Conservation (phyloP, 2,113 vertebrate species). For the Pionites leucogaster region DNA sequence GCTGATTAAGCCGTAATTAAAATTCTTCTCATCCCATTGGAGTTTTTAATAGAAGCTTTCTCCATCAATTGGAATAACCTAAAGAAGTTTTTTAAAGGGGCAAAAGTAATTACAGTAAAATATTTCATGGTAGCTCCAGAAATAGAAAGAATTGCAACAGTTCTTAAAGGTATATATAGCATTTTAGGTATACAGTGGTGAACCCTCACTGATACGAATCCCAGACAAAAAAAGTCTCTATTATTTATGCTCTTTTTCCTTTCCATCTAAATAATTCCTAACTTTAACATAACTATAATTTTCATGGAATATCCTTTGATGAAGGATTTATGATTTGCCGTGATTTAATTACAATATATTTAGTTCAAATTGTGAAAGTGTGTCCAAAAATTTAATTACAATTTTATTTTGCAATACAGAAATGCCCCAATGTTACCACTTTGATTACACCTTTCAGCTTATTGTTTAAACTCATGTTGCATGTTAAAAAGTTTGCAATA, state of each 20-base stretch:
- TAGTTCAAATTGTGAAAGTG: conserved; percentile 63
- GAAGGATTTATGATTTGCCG: conserved; percentile 56
- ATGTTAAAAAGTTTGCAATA: conserved; percentile 68
- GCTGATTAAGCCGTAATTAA: conserved; percentile 98
- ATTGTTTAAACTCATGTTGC: conserved; percentile 74
- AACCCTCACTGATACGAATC: conserved; percentile 78
- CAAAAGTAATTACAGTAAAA: conserved; percentile 82
- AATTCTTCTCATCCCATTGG: conserved; percentile 92
- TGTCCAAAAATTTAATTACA: conserved; percentile 69
- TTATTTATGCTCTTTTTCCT: conserved; percentile 78
- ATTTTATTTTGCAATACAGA: conserved; percentile 48
- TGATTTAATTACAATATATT: conserved; percentile 57
- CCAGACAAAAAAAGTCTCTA: conserved; percentile 73
- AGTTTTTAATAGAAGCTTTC: conserved; percentile 85
- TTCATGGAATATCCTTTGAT: conserved; percentile 48
- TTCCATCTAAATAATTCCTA: conserved; percentile 68
- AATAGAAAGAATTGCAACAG: conserved; percentile 81
- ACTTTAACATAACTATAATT: conserved; percentile 19
- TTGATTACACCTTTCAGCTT: conserved; percentile 61
- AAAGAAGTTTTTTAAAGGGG: conserved; percentile 79
- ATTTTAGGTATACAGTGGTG: conserved; percentile 82
- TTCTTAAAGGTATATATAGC: conserved; percentile 87
- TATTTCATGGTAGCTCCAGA: conserved; percentile 82
- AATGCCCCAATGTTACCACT: conserved; percentile 43
- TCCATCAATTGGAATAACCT: conserved; percentile 87